Conservation (phyloP, 53 echinoderm and acorn worm genomes). For the Astropecten irregularis region DNA sequence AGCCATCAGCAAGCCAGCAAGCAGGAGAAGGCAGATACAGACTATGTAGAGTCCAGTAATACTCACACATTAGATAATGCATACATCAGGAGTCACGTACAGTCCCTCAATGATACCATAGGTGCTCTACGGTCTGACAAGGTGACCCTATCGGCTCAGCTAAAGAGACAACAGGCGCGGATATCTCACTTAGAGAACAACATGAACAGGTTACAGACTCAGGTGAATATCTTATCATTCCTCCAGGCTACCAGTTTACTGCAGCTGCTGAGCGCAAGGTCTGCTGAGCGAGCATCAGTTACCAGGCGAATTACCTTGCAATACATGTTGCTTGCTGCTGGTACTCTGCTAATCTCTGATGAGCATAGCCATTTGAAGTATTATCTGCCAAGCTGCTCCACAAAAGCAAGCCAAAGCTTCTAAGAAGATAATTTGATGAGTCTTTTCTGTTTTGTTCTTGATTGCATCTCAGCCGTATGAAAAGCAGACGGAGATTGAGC, state of each 20-base stretch:
- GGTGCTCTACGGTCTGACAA: conserved; percentile 81
- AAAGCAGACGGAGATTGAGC: conserved; percentile 67
- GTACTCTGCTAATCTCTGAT: too few species aligned
- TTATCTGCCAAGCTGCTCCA: too few species aligned
- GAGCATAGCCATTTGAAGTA: too few species aligned
- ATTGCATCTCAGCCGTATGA: conserved; percentile 68
- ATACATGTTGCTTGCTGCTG: too few species aligned
- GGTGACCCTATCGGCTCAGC: conserved; percentile 62
- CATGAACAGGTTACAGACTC: conserved; percentile 52
- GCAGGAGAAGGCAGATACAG: not conserved
- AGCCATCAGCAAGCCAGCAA: not conserved
- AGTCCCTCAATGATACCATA: conserved; percentile 75
- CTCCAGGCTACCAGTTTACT: too few species aligned
- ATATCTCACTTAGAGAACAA: conserved; percentile 61
- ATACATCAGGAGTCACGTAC: conserved; percentile 71
- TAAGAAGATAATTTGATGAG: too few species aligned
- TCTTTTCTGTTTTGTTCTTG: too few species aligned
- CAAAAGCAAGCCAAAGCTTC: too few species aligned
- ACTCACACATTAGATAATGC: conserved; percentile 40
- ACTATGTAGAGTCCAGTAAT: not conserved
- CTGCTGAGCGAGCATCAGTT: too few species aligned
- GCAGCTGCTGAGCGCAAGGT: too few species aligned
- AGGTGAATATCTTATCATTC: too few species aligned
- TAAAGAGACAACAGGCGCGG: conserved; percentile 72
- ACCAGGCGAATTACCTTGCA: too few species aligned